Percentiles rank a stretch among this genome's conserved stretches.
These are phyloP conservation scores for Gymnodraco acuticeps DNA, from an alignment of 2,797 vertebrate species.

Conservation along the genomic window DNA sequence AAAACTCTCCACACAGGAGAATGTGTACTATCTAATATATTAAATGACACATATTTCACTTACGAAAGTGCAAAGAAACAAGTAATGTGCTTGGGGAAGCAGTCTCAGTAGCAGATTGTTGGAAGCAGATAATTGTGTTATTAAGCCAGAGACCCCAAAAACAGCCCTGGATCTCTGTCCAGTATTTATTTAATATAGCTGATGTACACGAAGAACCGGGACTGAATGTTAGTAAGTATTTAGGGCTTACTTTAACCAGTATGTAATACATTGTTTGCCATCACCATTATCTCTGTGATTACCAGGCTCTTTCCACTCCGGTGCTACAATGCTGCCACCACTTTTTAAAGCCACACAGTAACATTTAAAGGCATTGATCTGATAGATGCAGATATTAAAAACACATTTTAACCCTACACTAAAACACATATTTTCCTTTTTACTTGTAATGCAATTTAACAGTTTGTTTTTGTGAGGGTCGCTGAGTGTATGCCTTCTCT, in stretches of 20 bases:
- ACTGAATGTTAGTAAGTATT: constrained; percentile 13
- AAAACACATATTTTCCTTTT: no score
- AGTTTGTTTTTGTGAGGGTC: no score
- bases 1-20: not conserved
- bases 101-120: constrained; percentile 29
- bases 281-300: no score
- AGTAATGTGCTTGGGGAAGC: not conserved
- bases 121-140: constrained; percentile 36
- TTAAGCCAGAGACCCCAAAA: constrained; percentile 38
- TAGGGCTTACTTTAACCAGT: not conserved
- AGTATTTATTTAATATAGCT: constrained; percentile 13
- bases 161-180: constrained; percentile 25
- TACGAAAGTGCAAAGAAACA: not conserved
- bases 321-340: no score
- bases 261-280: no score
- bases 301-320: no score
- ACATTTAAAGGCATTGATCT: no score
- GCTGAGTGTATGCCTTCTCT: no score
- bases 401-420: no score
- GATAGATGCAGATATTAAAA: no score
- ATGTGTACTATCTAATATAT: not conserved
- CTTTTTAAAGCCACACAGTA: no score
- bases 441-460: no score
- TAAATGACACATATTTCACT: not conserved
- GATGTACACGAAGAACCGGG: constrained; percentile 7